Conservation (phyloP, 2,113 vertebrate genomes). For the Oryzias melastigma region DNA sequence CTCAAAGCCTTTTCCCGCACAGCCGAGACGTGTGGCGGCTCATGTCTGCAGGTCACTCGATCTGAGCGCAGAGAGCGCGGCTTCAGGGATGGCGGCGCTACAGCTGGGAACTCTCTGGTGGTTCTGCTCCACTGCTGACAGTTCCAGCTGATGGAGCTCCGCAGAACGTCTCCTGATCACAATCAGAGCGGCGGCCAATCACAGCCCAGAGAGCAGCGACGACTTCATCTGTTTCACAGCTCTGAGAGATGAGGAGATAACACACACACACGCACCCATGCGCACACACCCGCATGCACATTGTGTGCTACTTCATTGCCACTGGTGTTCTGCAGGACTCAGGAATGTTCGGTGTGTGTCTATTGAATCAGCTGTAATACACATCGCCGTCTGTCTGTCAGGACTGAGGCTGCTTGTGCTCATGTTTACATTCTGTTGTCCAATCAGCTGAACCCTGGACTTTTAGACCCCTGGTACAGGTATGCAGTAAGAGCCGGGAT, state of each 20-base stretch:
- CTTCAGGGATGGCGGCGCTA: too few species aligned
- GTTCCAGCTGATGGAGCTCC: not conserved
- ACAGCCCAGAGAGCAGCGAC: slow-evolving; percentile 4
- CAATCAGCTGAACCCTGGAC: slow-evolving; percentile 10
- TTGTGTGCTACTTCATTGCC: slow-evolving; percentile 3
- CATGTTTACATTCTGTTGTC: not conserved
- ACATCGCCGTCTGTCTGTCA: not conserved
- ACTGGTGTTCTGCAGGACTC: slow-evolving; percentile 2
- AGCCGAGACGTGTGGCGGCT: too few species aligned
- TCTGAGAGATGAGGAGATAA: slow-evolving; percentile 17
- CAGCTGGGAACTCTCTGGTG: too few species aligned
- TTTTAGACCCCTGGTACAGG: not conserved
- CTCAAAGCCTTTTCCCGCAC: too few species aligned
- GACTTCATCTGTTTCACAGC: slow-evolving; percentile 8
- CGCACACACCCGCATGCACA: not conserved
- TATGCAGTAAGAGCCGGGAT: too few species aligned
- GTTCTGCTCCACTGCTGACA: not conserved
- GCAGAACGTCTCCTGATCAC: not conserved
- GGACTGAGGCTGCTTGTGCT: slow-evolving; percentile 13
- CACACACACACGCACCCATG: not conserved
- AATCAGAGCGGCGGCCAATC: slow-evolving; percentile 24
- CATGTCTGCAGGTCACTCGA: too few species aligned
- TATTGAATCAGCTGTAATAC: slow-evolving; percentile 34
- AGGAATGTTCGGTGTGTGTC: not conserved
- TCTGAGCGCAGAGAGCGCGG: too few species aligned